Evolutionary conservation across 2,113 vertebrate genomes (phyloP).

Genomic region (Aptenodytes forsteri): DNA sequence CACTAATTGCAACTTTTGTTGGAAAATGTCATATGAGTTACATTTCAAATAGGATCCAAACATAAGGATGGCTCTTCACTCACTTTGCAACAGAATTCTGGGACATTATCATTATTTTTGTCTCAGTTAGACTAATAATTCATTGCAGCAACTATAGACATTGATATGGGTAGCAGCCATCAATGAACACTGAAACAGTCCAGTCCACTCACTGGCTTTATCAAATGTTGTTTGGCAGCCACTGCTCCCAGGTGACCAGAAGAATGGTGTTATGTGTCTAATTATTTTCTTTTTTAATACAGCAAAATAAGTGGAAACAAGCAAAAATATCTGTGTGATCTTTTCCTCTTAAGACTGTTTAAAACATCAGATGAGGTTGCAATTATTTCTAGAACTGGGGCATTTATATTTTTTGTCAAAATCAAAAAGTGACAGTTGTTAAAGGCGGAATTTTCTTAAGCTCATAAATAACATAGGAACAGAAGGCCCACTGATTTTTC

Average conservation of each 20-base stretch:
- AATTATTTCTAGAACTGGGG: neutral
- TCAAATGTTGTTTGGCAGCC: neutral
- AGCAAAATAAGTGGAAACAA: neutral
- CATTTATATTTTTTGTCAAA: neutral
- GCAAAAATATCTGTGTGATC: neutral
- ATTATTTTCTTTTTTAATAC: neutral
- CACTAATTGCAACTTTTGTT: slow-evolving; percentile 75
- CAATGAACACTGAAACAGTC: slow-evolving; percentile 10
- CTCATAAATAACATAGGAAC: neutral
- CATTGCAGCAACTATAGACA: neutral
- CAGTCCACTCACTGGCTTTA: neutral
- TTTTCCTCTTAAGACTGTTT: neutral
- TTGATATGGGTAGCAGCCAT: neutral
- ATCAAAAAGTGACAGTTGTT: neutral
- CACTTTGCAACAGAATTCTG: slow-evolving; percentile 48
- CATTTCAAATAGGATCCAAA: slow-evolving; percentile 60
- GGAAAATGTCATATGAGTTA: slow-evolving; percentile 63
- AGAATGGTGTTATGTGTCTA: neutral
- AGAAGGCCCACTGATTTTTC: neutral
- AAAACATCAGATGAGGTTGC: neutral
- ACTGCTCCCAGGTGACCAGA: neutral
- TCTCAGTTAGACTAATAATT: slow-evolving; percentile 40
- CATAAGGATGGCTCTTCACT: slow-evolving; percentile 34
- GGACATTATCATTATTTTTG: slow-evolving; percentile 47
- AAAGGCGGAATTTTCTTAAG: neutral